A percentile compares a stretch with the other conserved stretches of the same genome.
Evolutionary conservation across 2,888 invertebrate species (phyloP).

Genomic region (Drosophila hamatofila): DNA sequence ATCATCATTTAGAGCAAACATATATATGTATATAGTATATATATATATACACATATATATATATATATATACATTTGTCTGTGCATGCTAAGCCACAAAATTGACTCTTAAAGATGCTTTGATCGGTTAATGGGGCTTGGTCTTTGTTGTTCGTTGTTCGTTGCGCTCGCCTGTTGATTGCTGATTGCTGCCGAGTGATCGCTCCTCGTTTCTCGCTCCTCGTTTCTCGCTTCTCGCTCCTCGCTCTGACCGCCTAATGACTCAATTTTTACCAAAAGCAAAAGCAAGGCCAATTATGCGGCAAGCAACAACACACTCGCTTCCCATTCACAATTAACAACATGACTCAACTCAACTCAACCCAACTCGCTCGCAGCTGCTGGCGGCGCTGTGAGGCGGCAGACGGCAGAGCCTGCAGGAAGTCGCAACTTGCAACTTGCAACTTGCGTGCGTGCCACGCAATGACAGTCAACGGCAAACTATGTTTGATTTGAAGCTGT

Average conservation of each 20-base stretch:
- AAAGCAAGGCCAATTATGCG: constrained; percentile 63
- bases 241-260: constrained; percentile 66
- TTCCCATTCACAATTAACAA: constrained; percentile 58
- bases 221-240: too few species aligned
- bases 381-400: neutral
- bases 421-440: constrained; percentile 31
- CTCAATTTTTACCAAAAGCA: constrained; percentile 60
- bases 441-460: constrained; percentile 62
- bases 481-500: constrained; percentile 69
- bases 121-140: constrained; percentile 55
- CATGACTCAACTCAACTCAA: constrained; percentile 71
- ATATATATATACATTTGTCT: constrained; percentile 12
- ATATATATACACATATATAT: constrained; percentile 3
- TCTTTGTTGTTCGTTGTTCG: constrained; percentile 30
- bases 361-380: constrained; percentile 33
- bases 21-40: neutral
- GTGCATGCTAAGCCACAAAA: constrained; percentile 33
- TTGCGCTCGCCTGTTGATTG: constrained; percentile 25
- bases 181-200: constrained; percentile 44
- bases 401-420: constrained; percentile 8
- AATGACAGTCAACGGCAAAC: constrained; percentile 58
- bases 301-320: constrained; percentile 22
- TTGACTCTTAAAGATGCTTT: constrained; percentile 52
- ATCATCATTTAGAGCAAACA: constrained; percentile 48
- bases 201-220: too few species aligned